Percentiles rank a stretch among this genome's conserved stretches.
Evolutionary conservation across 1,140 invertebrate genomes (phyloP).

Genomic region (Zaprionus africanus): DNA sequence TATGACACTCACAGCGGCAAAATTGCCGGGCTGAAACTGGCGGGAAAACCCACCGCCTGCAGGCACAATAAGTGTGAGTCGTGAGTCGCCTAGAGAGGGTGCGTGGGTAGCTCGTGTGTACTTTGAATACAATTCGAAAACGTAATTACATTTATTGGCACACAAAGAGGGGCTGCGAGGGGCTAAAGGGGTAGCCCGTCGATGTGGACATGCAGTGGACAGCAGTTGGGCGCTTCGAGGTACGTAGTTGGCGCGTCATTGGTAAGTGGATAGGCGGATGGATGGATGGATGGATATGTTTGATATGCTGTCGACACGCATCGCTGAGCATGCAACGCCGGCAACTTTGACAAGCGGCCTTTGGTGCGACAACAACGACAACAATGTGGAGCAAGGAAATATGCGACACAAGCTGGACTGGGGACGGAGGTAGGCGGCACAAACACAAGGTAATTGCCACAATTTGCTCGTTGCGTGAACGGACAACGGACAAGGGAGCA

Average conservation of each 20-base stretch:
- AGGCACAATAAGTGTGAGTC: conserved; percentile 9
- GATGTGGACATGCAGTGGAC: conserved; percentile 45
- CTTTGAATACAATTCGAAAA: conserved; percentile 70
- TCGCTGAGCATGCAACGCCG: conserved; percentile 72
- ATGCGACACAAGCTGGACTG: conserved; percentile 27
- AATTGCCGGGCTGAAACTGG: not conserved
- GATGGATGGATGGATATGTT: conserved; percentile 57
- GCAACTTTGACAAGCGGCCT: conserved; percentile 38
- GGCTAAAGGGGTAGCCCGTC: not conserved
- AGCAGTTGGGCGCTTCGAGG: conserved; percentile 21
- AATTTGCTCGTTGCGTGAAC: conserved; percentile 81
- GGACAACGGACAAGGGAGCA: conserved; percentile 42
- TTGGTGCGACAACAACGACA: conserved; percentile 36
- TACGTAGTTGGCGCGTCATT: not conserved
- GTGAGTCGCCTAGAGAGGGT: not conserved
- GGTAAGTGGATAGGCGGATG: conserved; percentile 16
- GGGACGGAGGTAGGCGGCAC: not conserved
- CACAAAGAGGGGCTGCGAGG: conserved; percentile 32
- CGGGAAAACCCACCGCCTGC: not conserved
- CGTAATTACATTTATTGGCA: conserved; percentile 78
- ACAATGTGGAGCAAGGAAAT: conserved; percentile 60
- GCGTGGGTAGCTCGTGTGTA: conserved; percentile 32
- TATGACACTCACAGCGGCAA: not conserved
- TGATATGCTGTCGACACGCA: conserved; percentile 77
- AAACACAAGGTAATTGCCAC: conserved; percentile 68